Evolutionary conservation across 2,888 invertebrate genomes (phyloP).

Genomic region (Dynastes hyllus): DNA sequence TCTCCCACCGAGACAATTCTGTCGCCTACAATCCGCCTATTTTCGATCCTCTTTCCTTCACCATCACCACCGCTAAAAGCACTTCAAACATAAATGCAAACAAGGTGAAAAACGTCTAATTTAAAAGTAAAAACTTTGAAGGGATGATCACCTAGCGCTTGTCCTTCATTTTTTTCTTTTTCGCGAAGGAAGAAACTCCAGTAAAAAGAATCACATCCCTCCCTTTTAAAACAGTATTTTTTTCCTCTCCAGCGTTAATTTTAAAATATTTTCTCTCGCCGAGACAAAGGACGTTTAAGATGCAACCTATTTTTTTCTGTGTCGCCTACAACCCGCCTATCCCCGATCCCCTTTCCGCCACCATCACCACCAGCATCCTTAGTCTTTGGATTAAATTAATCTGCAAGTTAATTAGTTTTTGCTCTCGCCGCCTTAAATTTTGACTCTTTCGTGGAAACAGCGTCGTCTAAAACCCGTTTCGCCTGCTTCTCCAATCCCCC

Average conservation of each 20-base stretch:
- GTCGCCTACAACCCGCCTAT: not conserved
- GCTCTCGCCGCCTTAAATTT: conserved; percentile 38
- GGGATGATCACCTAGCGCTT: too few species aligned
- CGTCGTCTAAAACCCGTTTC: not conserved
- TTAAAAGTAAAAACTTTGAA: too few species aligned
- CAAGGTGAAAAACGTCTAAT: too few species aligned
- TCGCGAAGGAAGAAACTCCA: too few species aligned
- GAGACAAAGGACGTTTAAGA: conserved; percentile 5
- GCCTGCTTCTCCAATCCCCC: not conserved
- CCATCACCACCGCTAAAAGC: too few species aligned
- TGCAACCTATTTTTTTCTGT: not conserved
- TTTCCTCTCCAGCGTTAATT: conserved; percentile 10
- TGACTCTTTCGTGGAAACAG: conserved; percentile 12
- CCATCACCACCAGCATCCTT: not conserved
- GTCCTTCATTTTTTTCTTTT: too few species aligned
- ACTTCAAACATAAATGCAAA: too few species aligned
- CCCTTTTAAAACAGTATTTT: not conserved
- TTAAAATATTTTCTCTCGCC: conserved; percentile 4
- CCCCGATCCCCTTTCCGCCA: not conserved
- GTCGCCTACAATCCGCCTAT: not conserved
- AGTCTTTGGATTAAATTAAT: conserved; percentile 43
- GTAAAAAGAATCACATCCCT: too few species aligned
- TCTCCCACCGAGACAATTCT: not conserved
- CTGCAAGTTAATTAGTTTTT: conserved; percentile 49
- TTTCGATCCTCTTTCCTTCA: not conserved